Base-by-base conservation (phyloP, 2,113 vertebrate species). In the Ceyx melanurus region DNA sequence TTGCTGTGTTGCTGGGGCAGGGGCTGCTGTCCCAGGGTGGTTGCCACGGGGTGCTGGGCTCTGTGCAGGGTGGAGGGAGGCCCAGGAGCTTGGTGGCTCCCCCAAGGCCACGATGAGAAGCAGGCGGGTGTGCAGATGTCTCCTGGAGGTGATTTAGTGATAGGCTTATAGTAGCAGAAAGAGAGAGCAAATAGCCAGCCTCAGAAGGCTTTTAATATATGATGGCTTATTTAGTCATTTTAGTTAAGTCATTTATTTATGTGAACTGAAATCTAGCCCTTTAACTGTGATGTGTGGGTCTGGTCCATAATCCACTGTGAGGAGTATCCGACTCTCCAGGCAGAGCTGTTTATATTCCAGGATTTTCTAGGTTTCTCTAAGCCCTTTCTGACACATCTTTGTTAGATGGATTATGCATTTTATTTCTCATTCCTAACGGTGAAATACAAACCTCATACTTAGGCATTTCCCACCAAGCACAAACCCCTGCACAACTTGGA, bases 381-480 rank as follows among this genome's bases (percentile, higher is more conserved):
- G 70, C 83, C 75, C 42, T 82, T 90, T 91, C 78, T 82, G 64
- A 51, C 18, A 3, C 89, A 48, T 81, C 86, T 94, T 83, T 92
- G 71, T 94, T 89, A 90, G 85, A 37, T 65, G 78, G 80, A 86
- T 91, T 92, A 84, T 58, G 51, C 72, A 61, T 94, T 87, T 94
- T 85, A 80, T 67, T 65, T 81, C 67, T 72, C 45, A 72, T 92
- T 95, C 66, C 67, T 85, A 73, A 60, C 35, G 87, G 70, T 81
- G 94, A 96, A 93, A 93, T 78, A 82, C 58, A 92, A 94, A 81
- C 92, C 76, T 85, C 28, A 13, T 45, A 84, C 65, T 88, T 86
- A 88, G 73, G 73, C 88, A 89, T 97, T 96, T 94, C 93, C 82
- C 93, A 94, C 64, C 93, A 91, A 95, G 74, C 61, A 66, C 72